A percentile compares a stretch with the other conserved stretches of the same genome.
phyloP scores from a whole-genome alignment of 2,797 vertebrate species.

The Chaetodon trifasciatus region DNA sequence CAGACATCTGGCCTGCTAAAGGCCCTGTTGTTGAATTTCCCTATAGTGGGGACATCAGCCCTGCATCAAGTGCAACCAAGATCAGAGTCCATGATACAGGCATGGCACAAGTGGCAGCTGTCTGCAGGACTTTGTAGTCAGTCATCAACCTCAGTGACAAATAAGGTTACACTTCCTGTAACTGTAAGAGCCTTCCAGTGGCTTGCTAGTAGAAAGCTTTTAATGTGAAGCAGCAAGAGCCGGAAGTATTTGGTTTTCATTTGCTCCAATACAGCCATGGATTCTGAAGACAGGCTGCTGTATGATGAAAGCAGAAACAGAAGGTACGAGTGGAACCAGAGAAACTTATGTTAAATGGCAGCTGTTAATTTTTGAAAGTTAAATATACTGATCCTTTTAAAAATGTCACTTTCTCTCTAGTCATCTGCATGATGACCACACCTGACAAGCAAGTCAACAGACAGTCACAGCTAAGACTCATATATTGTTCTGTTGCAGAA shows the following conservation, averaged over 20 bases:
- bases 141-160: background rate
- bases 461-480: background rate
- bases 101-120: background rate
- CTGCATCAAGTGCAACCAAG: background rate
- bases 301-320: background rate
- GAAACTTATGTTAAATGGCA: background rate
- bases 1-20: background rate
- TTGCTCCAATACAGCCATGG: background rate
- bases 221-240: constrained; percentile 7
- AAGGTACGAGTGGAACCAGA: background rate
- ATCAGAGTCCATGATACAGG: background rate
- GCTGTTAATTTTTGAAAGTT: background rate
- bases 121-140: background rate
- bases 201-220: constrained; percentile 3
- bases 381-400: background rate
- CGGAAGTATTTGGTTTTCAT: constrained; percentile 3
- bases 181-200: background rate
- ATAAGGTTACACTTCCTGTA: constrained; percentile 1
- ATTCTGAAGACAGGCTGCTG: background rate
- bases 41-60: background rate
- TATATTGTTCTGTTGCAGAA: background rate
- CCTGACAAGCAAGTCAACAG: background rate
- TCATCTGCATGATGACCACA: background rate
- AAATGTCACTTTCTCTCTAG: background rate
- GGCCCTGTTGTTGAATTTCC: background rate